Base-by-base conservation (phyloP, 2,113 vertebrate species). In the Malurus melanocephalus region DNA sequence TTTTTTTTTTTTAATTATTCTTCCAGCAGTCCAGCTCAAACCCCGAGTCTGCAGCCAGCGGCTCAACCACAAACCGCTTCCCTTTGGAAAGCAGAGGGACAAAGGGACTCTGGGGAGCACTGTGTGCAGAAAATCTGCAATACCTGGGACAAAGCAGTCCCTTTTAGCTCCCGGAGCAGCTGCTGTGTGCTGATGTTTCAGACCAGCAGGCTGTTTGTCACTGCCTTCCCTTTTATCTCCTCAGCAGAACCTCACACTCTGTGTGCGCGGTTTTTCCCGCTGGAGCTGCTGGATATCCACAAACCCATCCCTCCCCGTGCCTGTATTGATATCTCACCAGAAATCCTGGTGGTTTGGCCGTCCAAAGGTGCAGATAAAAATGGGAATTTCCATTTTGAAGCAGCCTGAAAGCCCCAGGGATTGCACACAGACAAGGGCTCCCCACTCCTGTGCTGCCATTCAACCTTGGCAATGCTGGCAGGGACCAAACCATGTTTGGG, bases 51-150 rank as follows among this genome's bases (percentile, higher is more conserved):
- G 42, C 28, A 49, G 40, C 40, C 52, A 5, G 30, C 6, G 7
- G 10, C 43, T 53, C 0, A 1, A 8, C 32, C 32, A 14, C 1
- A 0, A 9, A 7, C 40, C 2, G 9, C 42, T 67, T 78, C n/a
- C 24, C 26, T 51, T 22, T 45, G 66, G 42, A 62, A 62, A 56
- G 16, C 17, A 2, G 1, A 3, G 48, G 60, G 7, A 43, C 0
- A 0, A 61, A 48, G 2, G 30, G n/a, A 7, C 2, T 2, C 20
- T 22, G 35, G n/a, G 51, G 9, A 61, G 28, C 45, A 11, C 24
- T 14, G 69, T 48, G 11, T 51, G 60, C 8, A n/a, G 80, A 43
- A 65, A 68, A 56, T 14, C 66, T 64, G 35, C n/a, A 11, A 11
- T n/a, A 30, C 21, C 61, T 80, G 52, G 45, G 40, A 68, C 65